phyloP scores from a whole-genome alignment of 2,888 invertebrate genomes.

The Troilus luridus region DNA sequence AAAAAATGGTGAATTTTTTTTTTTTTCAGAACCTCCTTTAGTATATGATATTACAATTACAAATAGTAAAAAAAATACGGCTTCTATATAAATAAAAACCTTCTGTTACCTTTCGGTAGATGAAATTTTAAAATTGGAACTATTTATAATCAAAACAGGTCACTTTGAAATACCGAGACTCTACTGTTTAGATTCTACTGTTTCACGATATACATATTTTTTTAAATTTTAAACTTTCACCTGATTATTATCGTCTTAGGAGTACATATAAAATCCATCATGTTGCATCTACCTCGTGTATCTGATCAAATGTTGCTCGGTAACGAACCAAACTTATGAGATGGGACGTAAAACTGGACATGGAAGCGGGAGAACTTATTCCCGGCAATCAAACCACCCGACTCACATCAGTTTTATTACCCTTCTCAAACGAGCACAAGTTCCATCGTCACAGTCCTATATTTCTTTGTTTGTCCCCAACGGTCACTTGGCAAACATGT shows the following conservation, averaged over 20 bases:
- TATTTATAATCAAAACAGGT: too few species aligned
- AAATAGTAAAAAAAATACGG: too few species aligned
- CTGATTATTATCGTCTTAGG: neutral
- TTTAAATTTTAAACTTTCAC: too few species aligned
- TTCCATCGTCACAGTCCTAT: neutral
- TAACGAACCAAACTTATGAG: neutral
- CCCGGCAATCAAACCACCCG: neutral
- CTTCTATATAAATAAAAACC: too few species aligned
- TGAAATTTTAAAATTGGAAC: too few species aligned
- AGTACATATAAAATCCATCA: neutral
- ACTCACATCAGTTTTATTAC: slow-evolving; percentile 24
- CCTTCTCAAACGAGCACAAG: slow-evolving; percentile 12
- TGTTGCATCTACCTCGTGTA: neutral
- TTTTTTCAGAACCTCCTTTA: too few species aligned
- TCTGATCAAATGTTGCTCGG: neutral
- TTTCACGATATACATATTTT: too few species aligned
- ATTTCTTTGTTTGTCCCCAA: slow-evolving; percentile 10
- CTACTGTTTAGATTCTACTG: too few species aligned
- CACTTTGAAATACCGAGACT: too few species aligned
- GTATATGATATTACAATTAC: too few species aligned
- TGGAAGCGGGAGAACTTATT: neutral
- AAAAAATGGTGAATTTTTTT: too few species aligned
- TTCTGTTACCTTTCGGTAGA: too few species aligned
- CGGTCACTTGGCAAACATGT: slow-evolving; percentile 25
- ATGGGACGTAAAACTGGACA: neutral